These are phyloP conservation scores for Phengaris alcon DNA, from an alignment of 2,888 invertebrate species.

Conservation along the genomic window DNA sequence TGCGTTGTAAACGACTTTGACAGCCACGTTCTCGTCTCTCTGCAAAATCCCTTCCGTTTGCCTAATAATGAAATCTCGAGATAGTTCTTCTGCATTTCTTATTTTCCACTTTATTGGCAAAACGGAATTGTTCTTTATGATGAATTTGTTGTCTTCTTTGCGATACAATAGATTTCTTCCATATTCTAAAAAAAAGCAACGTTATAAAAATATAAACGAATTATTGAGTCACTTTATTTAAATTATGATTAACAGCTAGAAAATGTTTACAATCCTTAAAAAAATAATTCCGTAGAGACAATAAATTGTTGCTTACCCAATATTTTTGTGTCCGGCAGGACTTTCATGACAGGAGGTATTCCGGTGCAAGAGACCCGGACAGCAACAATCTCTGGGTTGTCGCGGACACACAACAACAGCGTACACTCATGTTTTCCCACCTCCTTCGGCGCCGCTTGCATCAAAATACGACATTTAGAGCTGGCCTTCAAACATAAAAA, in stretches of 20 bases:
- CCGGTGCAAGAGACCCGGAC: conserved; percentile 75
- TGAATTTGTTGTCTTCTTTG: conserved; percentile 68
- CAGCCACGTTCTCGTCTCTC: conserved; percentile 67
- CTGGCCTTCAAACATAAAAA: conserved; percentile 55
- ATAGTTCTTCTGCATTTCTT: conserved; percentile 57
- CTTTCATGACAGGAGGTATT: conserved; percentile 71
- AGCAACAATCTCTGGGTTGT: conserved; percentile 79
- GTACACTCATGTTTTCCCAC: conserved; percentile 55
- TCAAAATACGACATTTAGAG: conserved; percentile 55
- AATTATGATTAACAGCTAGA: too few relatives aligned
- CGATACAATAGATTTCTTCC: conserved; percentile 76
- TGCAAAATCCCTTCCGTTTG: conserved; percentile 63
- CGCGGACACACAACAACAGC: conserved; percentile 68
- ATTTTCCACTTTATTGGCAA: conserved; percentile 79
- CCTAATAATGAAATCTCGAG: conserved; percentile 70
- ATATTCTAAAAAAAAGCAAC: conserved; percentile 59
- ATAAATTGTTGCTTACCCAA: conserved; percentile 53
- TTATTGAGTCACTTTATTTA: too few relatives aligned
- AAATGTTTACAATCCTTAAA: too few relatives aligned
- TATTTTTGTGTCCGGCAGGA: conserved; percentile 60
- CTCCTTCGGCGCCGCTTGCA: conserved; percentile 65
- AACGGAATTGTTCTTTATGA: conserved; percentile 77
- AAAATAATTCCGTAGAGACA: too few relatives aligned
- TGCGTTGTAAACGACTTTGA: conserved; percentile 73
- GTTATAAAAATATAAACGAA: not conserved